Percentiles rank a stretch among this genome's conserved stretches.
These are phyloP conservation scores for Bombus turneri DNA, from an alignment of 1,140 invertebrate species.

Conservation along the genomic window DNA sequence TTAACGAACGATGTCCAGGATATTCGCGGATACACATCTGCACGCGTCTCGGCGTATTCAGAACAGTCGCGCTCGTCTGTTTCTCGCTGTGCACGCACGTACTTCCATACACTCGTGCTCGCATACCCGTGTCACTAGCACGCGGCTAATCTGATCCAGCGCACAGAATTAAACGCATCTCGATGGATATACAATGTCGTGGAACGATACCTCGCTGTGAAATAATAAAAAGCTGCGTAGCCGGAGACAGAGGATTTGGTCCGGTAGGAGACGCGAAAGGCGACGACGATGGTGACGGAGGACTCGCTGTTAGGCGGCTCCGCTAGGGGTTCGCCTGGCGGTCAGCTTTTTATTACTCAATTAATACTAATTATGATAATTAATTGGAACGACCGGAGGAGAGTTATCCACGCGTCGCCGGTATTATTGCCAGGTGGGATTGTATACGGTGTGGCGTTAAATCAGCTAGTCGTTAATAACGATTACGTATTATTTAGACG, in stretches of 20 bases:
- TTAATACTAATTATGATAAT: conserved; percentile 42
- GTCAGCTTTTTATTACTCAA: conserved; percentile 33
- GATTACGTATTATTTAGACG: conserved; percentile 35
- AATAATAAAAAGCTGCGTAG: too few species aligned
- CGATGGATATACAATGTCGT: rapidly evolving
- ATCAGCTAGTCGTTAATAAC: conserved; percentile 31
- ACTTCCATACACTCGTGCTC: too few species aligned
- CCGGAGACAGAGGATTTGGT: too few species aligned
- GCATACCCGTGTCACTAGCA: rapidly evolving
- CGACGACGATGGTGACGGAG: neutral
- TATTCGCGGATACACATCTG: rapidly evolving
- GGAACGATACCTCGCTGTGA: too few species aligned
- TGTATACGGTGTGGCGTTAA: conserved; percentile 14
- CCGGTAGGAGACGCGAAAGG: neutral
- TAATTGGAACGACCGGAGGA: conserved; percentile 32
- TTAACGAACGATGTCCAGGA: too few species aligned
- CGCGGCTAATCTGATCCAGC: too few species aligned
- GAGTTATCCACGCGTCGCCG: conserved; percentile 25
- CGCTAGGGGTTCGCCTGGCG: neutral
- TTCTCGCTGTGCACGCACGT: too few species aligned
- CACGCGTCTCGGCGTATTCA: too few species aligned
- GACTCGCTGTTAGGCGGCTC: conserved; percentile 27
- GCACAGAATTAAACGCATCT: too few species aligned
- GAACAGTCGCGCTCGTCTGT: too few species aligned
- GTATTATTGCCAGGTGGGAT: conserved; percentile 27